A percentile compares a stretch with the other conserved stretches of the same genome.
Evolutionary conservation across 2,797 vertebrate species (phyloP).

Genomic region (Onychomys leucogaster): DNA sequence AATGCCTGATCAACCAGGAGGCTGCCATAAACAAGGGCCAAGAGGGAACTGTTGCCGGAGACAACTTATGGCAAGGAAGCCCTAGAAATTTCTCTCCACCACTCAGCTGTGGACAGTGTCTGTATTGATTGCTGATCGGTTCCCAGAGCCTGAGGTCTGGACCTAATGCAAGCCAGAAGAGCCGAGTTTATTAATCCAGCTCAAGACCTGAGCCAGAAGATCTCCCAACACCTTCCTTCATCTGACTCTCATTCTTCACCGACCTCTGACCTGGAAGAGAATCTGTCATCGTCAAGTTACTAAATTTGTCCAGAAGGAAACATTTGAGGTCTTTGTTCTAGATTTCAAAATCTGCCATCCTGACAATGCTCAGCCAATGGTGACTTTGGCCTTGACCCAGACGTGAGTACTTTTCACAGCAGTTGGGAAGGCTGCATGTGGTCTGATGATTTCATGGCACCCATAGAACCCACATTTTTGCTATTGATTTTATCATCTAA

Average conservation of each 20-base stretch:
- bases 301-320: not conserved
- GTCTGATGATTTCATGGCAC: not conserved
- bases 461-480: not conserved
- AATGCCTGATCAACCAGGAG: not conserved
- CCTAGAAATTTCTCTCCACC: not conserved
- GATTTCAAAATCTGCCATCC: not conserved
- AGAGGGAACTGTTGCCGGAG: not conserved
- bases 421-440: not conserved
- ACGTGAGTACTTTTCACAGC: not conserved
- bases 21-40: not conserved
- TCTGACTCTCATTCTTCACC: not conserved
- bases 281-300: not conserved
- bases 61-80: not conserved
- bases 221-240: not conserved
- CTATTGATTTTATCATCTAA: slow-evolving; percentile 27
- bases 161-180: not conserved
- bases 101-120: not conserved
- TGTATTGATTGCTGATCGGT: not conserved
- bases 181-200: not conserved
- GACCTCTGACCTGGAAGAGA: not conserved
- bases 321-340: not conserved
- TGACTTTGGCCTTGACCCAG: not conserved
- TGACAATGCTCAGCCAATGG: not conserved
- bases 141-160: not conserved
- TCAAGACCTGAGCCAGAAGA: not conserved